Conservation (phyloP, 1,140 invertebrate species). For the Thaumatotibia leucotreta region DNA sequence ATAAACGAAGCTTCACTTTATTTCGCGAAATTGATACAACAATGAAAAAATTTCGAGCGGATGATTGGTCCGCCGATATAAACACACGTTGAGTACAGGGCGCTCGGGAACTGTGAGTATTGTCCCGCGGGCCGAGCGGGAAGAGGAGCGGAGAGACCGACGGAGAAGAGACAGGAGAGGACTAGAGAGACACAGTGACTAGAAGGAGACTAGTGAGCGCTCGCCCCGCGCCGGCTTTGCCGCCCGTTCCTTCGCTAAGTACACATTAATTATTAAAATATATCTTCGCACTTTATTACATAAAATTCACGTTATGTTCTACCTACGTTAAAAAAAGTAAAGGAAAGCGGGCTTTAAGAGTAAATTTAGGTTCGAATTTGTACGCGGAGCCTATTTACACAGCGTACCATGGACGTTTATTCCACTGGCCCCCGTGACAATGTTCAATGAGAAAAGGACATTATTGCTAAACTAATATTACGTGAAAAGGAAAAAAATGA, state of each 20-base stretch:
- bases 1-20: conserved; percentile 38
- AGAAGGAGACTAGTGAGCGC: conserved; percentile 27
- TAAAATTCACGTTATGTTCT: conserved; percentile 76
- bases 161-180: conserved; percentile 31
- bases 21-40: background rate
- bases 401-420: conserved; percentile 74
- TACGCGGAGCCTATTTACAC: conserved; percentile 74
- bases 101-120: conserved; percentile 59
- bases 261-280: conserved; percentile 76
- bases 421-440: conserved; percentile 50
- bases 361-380: conserved; percentile 68
- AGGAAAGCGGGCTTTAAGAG: conserved; percentile 67
- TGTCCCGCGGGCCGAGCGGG: conserved; percentile 67
- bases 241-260: conserved; percentile 67
- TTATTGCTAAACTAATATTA: conserved; percentile 34
- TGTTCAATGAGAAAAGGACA: conserved; percentile 27
- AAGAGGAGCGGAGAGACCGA: conserved; percentile 23
- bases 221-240: conserved; percentile 69
- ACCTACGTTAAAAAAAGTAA: conserved; percentile 71
- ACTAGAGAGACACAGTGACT: conserved; percentile 28
- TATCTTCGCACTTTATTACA: conserved; percentile 76
- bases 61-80: conserved; percentile 1
- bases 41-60: background rate
- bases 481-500: conserved; percentile 36
- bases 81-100: conserved; percentile 61